Evolutionary conservation across 2,113 vertebrate genomes (phyloP).

Genomic region (Planiliza haematocheilus): DNA sequence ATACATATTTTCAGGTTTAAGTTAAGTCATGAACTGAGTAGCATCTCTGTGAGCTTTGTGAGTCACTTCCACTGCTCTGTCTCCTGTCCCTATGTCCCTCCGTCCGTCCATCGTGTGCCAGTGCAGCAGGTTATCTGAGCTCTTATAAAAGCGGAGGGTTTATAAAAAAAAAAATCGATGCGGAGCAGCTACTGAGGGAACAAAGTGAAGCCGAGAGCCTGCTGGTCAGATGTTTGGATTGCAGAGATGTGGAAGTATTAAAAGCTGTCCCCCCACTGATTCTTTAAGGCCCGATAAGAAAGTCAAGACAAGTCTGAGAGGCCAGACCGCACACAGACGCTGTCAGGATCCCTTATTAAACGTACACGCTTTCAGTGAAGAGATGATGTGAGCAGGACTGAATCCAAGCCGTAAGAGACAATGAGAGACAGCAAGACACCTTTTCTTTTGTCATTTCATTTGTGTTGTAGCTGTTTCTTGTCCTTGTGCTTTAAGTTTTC

Average conservation of each 20-base stretch:
- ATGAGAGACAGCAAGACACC: too few relatives aligned
- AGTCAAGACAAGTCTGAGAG: neutral
- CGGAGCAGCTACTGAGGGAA: neutral
- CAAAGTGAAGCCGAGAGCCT: slow-evolving; percentile 1
- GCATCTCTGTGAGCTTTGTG: neutral
- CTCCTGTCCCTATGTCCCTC: too few relatives aligned
- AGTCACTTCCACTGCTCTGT: slow-evolving; percentile 1
- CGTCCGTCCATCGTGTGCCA: slow-evolving; percentile 1
- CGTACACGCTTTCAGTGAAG: neutral
- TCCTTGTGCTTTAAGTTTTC: too few relatives aligned
- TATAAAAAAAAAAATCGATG: slow-evolving; percentile 8
- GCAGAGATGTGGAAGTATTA: neutral
- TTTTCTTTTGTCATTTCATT: too few relatives aligned
- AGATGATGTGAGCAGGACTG: slow-evolving; percentile 9
- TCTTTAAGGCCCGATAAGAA: slow-evolving; percentile 12
- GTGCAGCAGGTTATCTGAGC: slow-evolving; percentile 31
- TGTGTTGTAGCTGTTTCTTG: too few relatives aligned
- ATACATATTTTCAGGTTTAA: too few relatives aligned
- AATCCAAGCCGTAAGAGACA: neutral
- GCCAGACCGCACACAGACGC: neutral
- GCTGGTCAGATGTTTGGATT: neutral
- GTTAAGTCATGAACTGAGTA: too few relatives aligned
- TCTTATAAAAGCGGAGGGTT: slow-evolving; percentile 17
- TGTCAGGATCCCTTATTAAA: neutral
- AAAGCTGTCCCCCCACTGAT: neutral